A percentile compares a stretch with the other conserved stretches of the same genome.
These are phyloP conservation scores for Oscheius sp. DNA, from an alignment of 2,888 invertebrate genomes.

Conservation along the genomic window DNA sequence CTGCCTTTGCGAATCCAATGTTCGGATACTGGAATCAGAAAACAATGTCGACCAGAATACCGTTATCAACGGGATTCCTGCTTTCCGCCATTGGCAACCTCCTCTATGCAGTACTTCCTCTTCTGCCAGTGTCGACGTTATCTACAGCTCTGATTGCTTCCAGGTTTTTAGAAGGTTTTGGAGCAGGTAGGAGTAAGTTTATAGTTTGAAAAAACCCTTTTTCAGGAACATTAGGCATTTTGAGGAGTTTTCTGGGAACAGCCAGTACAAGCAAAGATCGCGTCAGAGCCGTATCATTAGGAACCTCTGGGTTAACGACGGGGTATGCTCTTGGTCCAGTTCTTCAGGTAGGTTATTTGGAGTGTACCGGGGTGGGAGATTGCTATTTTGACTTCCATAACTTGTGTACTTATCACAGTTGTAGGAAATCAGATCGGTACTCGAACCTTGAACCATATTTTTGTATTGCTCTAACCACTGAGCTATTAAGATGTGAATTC, in stretches of 20 bases:
- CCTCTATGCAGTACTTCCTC: constrained; percentile 41
- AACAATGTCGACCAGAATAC: constrained; percentile 34
- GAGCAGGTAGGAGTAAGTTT: constrained; percentile 32
- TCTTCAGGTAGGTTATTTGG: constrained; percentile 42
- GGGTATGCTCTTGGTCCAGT: constrained; percentile 58
- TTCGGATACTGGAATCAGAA: constrained; percentile 40
- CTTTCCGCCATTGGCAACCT: constrained; percentile 44
- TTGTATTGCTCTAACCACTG: too few relatives aligned
- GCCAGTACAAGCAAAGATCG: constrained; percentile 59
- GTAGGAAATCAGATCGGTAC: too few relatives aligned
- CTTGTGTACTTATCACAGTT: too few relatives aligned
- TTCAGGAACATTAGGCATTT: constrained; percentile 50
- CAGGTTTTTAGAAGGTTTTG: constrained; percentile 50
- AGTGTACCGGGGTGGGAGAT: too few relatives aligned
- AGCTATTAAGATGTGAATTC: neutral
- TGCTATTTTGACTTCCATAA: too few relatives aligned
- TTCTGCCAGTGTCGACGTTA: neutral
- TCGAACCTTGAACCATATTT: too few relatives aligned
- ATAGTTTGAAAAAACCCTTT: too few relatives aligned
- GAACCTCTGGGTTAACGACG: constrained; percentile 53
- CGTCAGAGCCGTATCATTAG: constrained; percentile 52
- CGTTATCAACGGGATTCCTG: constrained; percentile 24
- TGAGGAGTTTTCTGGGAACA: constrained; percentile 51
- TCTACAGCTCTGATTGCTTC: constrained; percentile 33
- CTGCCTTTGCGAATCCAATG: constrained; percentile 32